These are phyloP conservation scores for Platygyra sinensis DNA, from an alignment of 64 coral and sea anemone species.

Conservation along the genomic window DNA sequence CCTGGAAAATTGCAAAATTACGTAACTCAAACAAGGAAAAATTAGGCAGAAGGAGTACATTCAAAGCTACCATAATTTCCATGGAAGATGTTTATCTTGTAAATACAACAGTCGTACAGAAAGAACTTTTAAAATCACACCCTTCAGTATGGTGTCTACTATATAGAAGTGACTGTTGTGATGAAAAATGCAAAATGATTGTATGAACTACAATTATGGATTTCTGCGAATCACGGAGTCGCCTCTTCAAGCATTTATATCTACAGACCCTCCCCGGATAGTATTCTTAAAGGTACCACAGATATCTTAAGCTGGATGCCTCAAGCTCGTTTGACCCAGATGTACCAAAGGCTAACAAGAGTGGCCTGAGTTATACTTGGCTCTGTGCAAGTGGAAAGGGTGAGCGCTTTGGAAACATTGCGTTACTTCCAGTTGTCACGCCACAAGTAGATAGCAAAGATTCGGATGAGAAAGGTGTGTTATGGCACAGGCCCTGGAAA, in stretches of 20 bases:
- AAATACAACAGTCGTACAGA: neutral
- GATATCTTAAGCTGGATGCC: slow-evolving; percentile 3
- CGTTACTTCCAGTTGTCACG: neutral
- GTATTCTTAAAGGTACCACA: slow-evolving; percentile 17
- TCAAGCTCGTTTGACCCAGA: slow-evolving; percentile 31
- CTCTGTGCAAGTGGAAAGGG: slow-evolving; percentile 1
- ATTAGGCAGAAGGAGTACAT: neutral
- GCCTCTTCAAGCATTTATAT: neutral
- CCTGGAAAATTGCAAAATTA: slow-evolving; percentile 9
- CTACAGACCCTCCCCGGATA: neutral
- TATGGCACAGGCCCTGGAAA: slow-evolving; percentile 15
- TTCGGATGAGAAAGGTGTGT: neutral
- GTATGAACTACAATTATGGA: slow-evolving; percentile 27
- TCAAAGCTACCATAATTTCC: neutral
- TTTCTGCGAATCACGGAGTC: slow-evolving; percentile 8
- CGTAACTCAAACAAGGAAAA: neutral
- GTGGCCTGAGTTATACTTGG: slow-evolving; percentile 1
- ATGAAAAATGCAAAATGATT: slow-evolving; percentile 1
- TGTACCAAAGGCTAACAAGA: neutral
- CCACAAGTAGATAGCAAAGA: neutral
- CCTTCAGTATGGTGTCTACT: slow-evolving; percentile 15
- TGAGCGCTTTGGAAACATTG: neutral
- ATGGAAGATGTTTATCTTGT: neutral
- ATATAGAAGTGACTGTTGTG: neutral
- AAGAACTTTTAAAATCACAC: neutral